Evolutionary conservation across 1,140 invertebrate genomes (phyloP), one percentile per base, ranked within the genome.

Genomic region (Hormaphis cornu): DNA sequence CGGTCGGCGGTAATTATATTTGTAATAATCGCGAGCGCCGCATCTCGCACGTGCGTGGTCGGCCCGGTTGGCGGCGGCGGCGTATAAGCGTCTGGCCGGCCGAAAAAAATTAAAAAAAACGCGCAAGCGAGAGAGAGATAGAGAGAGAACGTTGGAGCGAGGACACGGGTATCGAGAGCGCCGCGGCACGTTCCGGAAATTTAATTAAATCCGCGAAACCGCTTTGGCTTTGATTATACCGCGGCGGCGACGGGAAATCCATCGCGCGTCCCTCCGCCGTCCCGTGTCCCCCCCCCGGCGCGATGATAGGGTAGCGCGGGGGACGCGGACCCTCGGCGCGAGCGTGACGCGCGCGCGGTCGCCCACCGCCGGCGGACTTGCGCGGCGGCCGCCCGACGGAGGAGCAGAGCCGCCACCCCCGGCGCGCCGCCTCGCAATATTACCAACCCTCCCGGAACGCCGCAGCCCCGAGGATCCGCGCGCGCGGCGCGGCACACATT

Each of bases 401-500:
- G 26, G 28, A 28, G n/a, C n/a, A n/a, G n/a, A 35, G 56, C 24
- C 16, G 46, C 3, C 46, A 20, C 46, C 46, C n/a, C n/a, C 18
- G 5, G 12, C 54, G 5, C 59, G 26, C 24, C 59, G 22, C n/a
- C 26, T n/a, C n/a, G 18, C 2, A 8, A 7, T n/a, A n/a, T n/a
- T n/a, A 46, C 30, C 46, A 22, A n/a, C 42, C 6, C 14, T 18
- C 10, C 3, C 26, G 24, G 14, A 22, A 24, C 33, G 22, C 22
- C 56, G 37, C 12, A 16, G 4, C 24, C 30, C 12, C 24, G 1
- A 46, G 42, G 16, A 46, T 24, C 10, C 8, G 42, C 42, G 22
- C 42, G 59, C 59, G 59, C 59, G 42, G 22, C 42, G 59, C 59
- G 59, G 40, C 24, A 46, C 59, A 63, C 26, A 46, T 61, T 61